Percentiles rank a stretch among this genome's conserved stretches.
Conservation (phyloP, 2,113 vertebrate genomes). For the Osmerus eperlanus region DNA sequence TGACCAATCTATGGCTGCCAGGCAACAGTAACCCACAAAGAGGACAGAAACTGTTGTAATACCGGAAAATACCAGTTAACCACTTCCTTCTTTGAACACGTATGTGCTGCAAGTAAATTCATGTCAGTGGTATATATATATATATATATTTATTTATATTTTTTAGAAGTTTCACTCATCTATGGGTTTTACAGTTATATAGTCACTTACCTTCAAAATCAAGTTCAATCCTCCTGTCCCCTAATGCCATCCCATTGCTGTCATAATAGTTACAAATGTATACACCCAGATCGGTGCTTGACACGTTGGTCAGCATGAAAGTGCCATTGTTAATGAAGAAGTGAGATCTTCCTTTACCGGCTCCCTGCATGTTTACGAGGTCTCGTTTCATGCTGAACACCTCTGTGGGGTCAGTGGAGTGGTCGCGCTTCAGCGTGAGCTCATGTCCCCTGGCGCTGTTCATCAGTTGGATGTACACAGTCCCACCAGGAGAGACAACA, state of each 20-base stretch:
- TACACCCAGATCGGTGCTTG: constrained; percentile 39
- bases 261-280: constrained; percentile 20
- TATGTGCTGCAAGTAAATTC: too few species aligned
- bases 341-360: constrained; percentile 9
- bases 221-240: rapidly evolving
- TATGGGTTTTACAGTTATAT: neutral
- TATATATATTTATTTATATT: too few species aligned
- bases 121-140: too few species aligned
- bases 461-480: constrained; percentile 47
- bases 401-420: rapidly evolving
- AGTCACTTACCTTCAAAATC: constrained; percentile 48
- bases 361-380: neutral
- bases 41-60: too few species aligned
- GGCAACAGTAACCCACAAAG: too few species aligned
- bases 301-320: constrained; percentile 33
- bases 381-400: constrained; percentile 34
- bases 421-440: constrained; percentile 10
- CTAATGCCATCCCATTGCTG: neutral
- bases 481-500: constrained; percentile 19
- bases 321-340: constrained; percentile 48
- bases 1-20: too few species aligned
- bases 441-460: neutral
- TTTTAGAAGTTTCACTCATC: too few species aligned
- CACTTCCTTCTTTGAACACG: too few species aligned
- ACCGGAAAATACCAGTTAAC: too few species aligned